These are phyloP conservation scores for Microcebus ravelobensis DNA, from an alignment of 2,113 vertebrate species.

Conservation along the genomic window DNA sequence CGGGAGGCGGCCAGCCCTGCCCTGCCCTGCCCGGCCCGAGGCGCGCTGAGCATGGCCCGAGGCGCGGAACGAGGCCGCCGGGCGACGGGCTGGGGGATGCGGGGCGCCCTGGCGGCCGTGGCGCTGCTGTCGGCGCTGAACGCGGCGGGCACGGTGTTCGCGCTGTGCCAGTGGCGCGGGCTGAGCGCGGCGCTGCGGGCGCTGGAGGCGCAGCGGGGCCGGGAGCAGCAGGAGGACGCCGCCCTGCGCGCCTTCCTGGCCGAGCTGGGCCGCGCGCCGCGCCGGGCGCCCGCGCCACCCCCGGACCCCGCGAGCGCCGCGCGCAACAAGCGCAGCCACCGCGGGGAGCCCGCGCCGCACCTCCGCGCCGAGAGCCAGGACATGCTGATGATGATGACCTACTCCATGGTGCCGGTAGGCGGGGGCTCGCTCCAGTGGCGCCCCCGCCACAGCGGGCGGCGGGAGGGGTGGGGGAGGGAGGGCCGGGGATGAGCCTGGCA, in stretches of 20 bases:
- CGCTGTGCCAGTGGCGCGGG: conserved; percentile 89
- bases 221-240: conserved; percentile 31
- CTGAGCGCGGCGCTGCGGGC: conserved; percentile 84
- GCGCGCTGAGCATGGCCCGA: conserved; percentile 49
- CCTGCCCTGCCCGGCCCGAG: background rate
- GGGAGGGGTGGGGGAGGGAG: background rate
- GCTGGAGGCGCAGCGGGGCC: conserved; percentile 75
- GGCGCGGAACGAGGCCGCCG: conserved; percentile 60
- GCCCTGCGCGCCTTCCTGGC: conserved; percentile 60
- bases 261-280: background rate
- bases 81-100: conserved; percentile 82
- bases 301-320: conserved; percentile 79
- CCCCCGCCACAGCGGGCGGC: background rate
- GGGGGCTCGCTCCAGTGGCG: background rate
- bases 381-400: conserved; percentile 94
- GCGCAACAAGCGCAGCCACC: conserved; percentile 90
- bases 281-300: background rate
- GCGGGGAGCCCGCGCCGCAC: conserved; percentile 76
- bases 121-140: conserved; percentile 89
- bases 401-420: conserved; percentile 97
- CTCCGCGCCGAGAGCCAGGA: conserved; percentile 88
- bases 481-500: background rate
- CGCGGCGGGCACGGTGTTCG: conserved; percentile 88
- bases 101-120: conserved; percentile 84
- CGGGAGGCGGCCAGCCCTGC: background rate